These are phyloP conservation scores for Chymomyza caudatula DNA, from an alignment of 2,888 invertebrate species.

Conservation along the genomic window DNA sequence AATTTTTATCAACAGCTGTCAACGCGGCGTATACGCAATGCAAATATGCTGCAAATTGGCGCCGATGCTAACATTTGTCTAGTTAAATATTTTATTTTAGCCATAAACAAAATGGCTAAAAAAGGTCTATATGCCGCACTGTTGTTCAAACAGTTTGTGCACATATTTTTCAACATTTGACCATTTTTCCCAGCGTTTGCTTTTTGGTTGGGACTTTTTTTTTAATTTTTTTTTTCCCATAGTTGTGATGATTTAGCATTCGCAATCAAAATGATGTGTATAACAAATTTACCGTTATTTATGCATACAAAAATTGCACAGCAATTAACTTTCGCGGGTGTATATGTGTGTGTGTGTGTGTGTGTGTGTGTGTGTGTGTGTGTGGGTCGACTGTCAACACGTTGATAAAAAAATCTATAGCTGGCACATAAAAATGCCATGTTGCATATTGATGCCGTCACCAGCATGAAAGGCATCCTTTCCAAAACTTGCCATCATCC, in stretches of 20 bases:
- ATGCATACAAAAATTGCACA: conserved; percentile 71
- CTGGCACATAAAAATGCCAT: conserved; percentile 44
- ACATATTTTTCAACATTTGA: conserved; percentile 53
- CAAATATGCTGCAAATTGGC: conserved; percentile 12
- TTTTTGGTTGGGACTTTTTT: conserved; percentile 41
- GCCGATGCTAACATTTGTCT: conserved; percentile 4
- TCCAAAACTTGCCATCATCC: neutral
- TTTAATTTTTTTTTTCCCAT: neutral
- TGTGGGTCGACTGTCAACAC: neutral
- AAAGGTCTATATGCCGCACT: neutral
- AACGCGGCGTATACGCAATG: neutral
- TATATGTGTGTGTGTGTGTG: conserved; percentile 18
- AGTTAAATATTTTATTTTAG: conserved; percentile 15
- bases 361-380: conserved; percentile 4
- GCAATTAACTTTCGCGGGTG: conserved; percentile 60
- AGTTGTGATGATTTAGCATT: conserved; percentile 61
- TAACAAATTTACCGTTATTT: conserved; percentile 72
- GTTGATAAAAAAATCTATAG: conserved; percentile 31
- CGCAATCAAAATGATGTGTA: conserved; percentile 71
- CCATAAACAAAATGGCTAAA: neutral
- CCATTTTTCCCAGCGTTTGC: conserved; percentile 58
- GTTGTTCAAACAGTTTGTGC: neutral
- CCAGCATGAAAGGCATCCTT: neutral
- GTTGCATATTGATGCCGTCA: conserved; percentile 50
- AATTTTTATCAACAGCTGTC: neutral